Conservation (phyloP, 2,797 vertebrate species). For the Enteromius radiatus region DNA sequence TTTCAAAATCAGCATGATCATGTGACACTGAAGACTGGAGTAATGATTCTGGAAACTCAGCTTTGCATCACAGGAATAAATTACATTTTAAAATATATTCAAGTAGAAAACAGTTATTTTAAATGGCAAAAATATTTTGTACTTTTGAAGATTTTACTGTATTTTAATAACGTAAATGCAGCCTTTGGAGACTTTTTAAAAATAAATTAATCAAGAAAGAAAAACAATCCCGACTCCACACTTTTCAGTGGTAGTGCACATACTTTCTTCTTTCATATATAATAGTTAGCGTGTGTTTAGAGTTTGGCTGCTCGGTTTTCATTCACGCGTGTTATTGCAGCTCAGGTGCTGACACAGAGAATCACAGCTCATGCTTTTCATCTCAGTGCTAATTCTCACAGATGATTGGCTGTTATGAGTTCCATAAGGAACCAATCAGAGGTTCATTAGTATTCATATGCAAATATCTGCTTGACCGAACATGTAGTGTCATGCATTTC, state of each 20-base stretch:
- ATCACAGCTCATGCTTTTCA: conserved; percentile 14
- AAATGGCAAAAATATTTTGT: background rate
- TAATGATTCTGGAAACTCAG: background rate
- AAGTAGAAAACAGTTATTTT: background rate
- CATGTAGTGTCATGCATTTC: background rate
- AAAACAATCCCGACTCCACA: background rate
- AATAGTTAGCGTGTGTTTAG: background rate
- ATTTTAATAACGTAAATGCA: background rate
- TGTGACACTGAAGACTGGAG: background rate
- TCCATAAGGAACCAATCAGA: conserved; percentile 19
- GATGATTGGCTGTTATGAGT: background rate
- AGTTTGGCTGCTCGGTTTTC: conserved; percentile 14
- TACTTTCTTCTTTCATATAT: too few species aligned
- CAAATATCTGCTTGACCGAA: background rate
- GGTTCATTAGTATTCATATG: background rate
- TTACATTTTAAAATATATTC: background rate
- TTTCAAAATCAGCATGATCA: background rate
- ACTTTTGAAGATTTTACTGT: background rate
- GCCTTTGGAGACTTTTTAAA: background rate
- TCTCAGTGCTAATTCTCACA: background rate
- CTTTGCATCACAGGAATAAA: background rate
- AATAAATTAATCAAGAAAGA: background rate
- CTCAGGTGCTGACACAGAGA: conserved; percentile 7
- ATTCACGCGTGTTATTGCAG: background rate
- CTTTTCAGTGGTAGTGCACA: background rate